These are phyloP conservation scores for Pachydiplax longipennis DNA, from an alignment of 2,888 invertebrate species.

Conservation along the genomic window DNA sequence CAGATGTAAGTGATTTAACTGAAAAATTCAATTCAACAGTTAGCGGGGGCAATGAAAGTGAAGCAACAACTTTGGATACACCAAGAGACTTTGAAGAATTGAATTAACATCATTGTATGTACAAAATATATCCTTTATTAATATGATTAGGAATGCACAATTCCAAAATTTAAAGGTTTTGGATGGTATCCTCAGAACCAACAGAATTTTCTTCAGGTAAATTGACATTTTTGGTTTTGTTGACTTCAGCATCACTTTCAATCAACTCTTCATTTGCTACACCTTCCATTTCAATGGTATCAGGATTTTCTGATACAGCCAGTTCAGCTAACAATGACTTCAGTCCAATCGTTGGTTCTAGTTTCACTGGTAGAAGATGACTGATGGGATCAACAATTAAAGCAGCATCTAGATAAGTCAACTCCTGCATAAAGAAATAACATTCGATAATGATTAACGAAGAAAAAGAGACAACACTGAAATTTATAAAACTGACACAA, in stretches of 20 bases:
- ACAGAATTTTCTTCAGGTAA: not conserved
- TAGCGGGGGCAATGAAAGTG: not conserved
- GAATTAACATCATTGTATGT: not conserved
- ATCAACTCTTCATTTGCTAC: not conserved
- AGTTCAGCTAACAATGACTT: constrained; percentile 5
- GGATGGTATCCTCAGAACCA: not conserved
- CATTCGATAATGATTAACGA: not conserved
- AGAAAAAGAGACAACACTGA: not conserved
- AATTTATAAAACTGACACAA: not conserved
- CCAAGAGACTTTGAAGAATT: not conserved
- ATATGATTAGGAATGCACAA: not conserved
- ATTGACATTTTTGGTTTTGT: not conserved
- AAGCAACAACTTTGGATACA: not conserved
- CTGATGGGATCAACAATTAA: constrained; percentile 58
- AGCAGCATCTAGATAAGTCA: constrained; percentile 58
- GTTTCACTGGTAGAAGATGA: constrained; percentile 58
- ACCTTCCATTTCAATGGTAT: not conserved
- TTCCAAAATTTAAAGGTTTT: not conserved
- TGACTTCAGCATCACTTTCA: not conserved
- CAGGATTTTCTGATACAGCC: not conserved
- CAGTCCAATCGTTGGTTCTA: constrained; percentile 45
- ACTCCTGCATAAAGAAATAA: constrained; percentile 55
- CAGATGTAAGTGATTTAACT: not conserved
- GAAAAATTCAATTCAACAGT: no score
- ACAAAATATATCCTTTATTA: not conserved